Evolutionary conservation across 1,140 invertebrate species (phyloP).

Genomic region (Dreissena rostriformis): DNA sequence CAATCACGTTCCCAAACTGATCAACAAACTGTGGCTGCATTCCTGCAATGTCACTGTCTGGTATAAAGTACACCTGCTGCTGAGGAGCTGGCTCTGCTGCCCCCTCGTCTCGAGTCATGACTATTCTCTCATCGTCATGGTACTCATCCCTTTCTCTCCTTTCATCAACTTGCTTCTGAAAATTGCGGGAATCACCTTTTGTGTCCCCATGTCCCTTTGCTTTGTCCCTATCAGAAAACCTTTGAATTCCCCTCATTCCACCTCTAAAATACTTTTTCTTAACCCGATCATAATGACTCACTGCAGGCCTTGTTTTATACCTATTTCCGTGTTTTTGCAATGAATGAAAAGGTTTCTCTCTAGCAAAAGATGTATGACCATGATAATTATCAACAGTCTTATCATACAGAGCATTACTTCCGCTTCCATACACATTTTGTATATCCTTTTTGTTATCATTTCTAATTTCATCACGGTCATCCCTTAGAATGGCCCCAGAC

Average conservation of each 20-base stretch:
- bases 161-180: neutral
- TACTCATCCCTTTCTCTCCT: neutral
- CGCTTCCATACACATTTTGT: too few species aligned
- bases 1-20: conserved; percentile 38
- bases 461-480: too few species aligned
- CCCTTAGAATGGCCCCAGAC: too few species aligned
- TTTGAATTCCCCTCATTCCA: neutral
- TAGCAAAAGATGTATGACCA: too few species aligned
- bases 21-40: conserved; percentile 27
- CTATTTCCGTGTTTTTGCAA: too few species aligned
- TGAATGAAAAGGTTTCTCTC: too few species aligned
- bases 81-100: neutral
- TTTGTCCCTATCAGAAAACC: too few species aligned
- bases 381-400: too few species aligned
- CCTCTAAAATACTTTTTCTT: conserved; percentile 44
- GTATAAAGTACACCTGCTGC: conserved; percentile 45
- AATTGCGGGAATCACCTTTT: too few species aligned
- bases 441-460: too few species aligned
- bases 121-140: neutral
- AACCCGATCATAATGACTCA: conserved; percentile 17
- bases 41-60: conserved; percentile 1
- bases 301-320: conserved; percentile 21
- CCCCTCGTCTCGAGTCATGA: neutral
- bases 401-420: too few species aligned
- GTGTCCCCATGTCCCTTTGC: too few species aligned